Evolutionary conservation across 2,888 invertebrate species (phyloP).

Genomic region (Tromatobia lineatoria): DNA sequence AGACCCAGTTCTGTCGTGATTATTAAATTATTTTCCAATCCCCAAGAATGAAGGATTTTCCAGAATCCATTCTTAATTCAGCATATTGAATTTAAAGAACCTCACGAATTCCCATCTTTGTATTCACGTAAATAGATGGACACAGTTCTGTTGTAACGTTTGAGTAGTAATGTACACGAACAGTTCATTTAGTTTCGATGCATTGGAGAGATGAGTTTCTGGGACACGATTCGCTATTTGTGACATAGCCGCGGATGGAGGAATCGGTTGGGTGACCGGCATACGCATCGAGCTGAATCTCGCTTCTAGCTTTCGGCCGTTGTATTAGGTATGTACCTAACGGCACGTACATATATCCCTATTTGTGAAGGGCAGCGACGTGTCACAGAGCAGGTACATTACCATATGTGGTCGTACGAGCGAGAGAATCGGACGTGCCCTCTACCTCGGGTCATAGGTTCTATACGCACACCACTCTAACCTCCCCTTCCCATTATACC

Average conservation of each 20-base stretch:
- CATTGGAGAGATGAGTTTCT: neutral
- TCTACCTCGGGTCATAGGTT: constrained; percentile 5
- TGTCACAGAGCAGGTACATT: constrained; percentile 36
- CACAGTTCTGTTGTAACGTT: neutral
- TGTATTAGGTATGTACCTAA: constrained; percentile 16
- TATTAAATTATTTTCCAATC: no score
- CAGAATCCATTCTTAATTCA: no score
- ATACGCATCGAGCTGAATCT: constrained; percentile 15
- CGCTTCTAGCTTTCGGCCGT: constrained; percentile 8
- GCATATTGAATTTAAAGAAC: no score
- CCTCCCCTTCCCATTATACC: neutral
- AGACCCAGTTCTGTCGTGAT: no score
- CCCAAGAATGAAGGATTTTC: no score
- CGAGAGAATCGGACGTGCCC: neutral
- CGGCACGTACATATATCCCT: constrained; percentile 11
- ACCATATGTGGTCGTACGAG: constrained; percentile 40
- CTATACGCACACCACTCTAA: neutral
- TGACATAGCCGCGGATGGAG: neutral
- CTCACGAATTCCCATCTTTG: neutral
- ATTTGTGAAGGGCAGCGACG: constrained; percentile 40
- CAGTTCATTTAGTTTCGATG: neutral
- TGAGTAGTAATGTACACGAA: neutral
- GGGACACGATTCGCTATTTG: constrained; percentile 1
- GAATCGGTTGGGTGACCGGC: neutral
- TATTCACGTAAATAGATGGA: neutral